These are phyloP conservation scores for Melierax canorus DNA, from an alignment of 2,113 vertebrate species.

Conservation along the genomic window DNA sequence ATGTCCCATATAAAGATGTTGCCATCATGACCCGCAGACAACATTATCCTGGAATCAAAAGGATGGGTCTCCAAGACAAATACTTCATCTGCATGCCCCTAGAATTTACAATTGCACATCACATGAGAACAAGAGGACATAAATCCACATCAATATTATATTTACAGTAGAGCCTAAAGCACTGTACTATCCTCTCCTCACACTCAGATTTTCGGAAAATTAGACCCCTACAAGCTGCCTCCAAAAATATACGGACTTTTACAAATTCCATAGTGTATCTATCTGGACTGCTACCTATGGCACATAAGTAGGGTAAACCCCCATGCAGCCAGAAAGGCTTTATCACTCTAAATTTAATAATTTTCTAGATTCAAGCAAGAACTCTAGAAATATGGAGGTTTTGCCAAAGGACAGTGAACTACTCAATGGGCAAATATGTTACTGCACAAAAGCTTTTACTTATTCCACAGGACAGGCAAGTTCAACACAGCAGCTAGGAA, in stretches of 20 bases:
- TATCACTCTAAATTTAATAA: background rate
- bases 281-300: background rate
- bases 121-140: background rate
- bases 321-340: background rate
- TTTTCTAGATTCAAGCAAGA: background rate
- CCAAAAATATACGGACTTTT: background rate
- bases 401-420: background rate
- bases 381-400: background rate
- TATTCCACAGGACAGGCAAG: background rate
- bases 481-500: background rate
- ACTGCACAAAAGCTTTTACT: background rate
- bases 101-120: background rate
- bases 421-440: background rate
- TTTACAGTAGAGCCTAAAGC: background rate
- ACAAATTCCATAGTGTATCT: background rate
- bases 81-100: conserved; percentile 96
- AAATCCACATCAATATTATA: background rate
- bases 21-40: conserved; percentile 96
- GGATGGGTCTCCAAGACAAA: conserved; percentile 98
- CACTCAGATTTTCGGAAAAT: background rate
- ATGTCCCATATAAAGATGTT: conserved; percentile 97
- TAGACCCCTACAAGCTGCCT: background rate
- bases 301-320: background rate
- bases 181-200: background rate
- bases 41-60: conserved; percentile 92